phyloP scores from a whole-genome alignment of 1,140 invertebrate species.

The Rhizoglyphus robini region DNA sequence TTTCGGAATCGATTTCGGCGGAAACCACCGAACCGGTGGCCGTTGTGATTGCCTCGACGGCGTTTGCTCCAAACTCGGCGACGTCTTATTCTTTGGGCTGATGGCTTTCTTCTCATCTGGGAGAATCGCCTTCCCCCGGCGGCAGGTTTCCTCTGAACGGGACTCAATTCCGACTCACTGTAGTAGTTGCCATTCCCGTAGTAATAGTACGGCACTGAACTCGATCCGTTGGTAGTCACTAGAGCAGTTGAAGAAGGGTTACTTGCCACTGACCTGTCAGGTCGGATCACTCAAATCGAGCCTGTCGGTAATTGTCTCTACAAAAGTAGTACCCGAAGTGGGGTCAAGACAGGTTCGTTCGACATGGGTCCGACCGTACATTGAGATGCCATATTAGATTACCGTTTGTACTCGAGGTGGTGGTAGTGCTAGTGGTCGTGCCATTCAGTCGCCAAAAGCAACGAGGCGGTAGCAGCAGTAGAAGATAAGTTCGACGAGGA shows the following conservation, averaged over 20 bases:
- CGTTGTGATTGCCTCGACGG: neutral
- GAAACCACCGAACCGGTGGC: neutral
- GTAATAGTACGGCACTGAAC: neutral
- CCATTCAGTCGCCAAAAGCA: neutral
- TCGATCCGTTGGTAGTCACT: neutral
- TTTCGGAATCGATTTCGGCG: neutral
- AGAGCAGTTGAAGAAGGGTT: too few species aligned
- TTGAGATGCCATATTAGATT: too few species aligned
- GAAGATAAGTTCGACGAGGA: neutral
- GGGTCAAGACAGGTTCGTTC: too few species aligned
- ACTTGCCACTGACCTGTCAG: too few species aligned
- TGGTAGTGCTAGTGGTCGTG: neutral
- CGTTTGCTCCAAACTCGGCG: neutral
- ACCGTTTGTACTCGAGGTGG: too few species aligned
- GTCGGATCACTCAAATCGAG: too few species aligned
- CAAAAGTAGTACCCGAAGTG: too few species aligned
- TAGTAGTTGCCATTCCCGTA: slow-evolving; percentile 1
- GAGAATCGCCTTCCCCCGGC: neutral
- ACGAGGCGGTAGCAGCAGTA: neutral
- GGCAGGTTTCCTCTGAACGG: neutral
- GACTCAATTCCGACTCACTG: neutral
- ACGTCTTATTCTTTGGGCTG: neutral
- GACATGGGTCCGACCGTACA: too few species aligned
- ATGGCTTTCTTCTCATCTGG: neutral
- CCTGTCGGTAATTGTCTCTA: too few species aligned